phyloP scores from a whole-genome alignment of 2,797 vertebrate genomes.

The Eleutherodactylus coqui region DNA sequence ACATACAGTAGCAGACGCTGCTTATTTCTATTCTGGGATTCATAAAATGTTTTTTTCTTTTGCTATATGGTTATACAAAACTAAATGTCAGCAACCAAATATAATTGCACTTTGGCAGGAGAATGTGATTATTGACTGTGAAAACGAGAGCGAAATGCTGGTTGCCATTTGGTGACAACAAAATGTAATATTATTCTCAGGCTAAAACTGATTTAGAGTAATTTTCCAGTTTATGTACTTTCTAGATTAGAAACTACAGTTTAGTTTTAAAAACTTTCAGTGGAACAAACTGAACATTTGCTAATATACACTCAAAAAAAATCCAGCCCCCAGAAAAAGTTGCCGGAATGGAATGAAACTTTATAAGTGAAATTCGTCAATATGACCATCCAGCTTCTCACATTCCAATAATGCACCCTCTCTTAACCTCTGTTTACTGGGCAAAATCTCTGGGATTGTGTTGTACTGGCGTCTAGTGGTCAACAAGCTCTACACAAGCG shows the following conservation, averaged over 20 bases:
- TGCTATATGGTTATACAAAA: slow-evolving; percentile 39
- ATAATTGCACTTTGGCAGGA: slow-evolving; percentile 36
- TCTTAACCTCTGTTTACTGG: no score
- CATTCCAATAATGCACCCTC: no score
- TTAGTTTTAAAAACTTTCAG: no score
- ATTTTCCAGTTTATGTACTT: background rate
- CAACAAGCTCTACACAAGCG: no score
- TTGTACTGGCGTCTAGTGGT: no score
- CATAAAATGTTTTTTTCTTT: slow-evolving; percentile 48
- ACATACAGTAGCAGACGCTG: slow-evolving; percentile 17
- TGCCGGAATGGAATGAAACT: no score
- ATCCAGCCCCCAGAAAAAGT: no score
- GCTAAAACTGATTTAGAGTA: background rate
- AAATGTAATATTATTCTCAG: slow-evolving; percentile 1
- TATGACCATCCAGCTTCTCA: no score
- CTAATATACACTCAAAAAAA: no score
- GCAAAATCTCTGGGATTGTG: no score
- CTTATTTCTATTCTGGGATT: slow-evolving; percentile 37
- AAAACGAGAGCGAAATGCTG: background rate
- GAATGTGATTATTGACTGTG: slow-evolving; percentile 17
- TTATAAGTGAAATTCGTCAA: no score
- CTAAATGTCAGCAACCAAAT: slow-evolving; percentile 46
- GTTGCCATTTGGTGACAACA: slow-evolving; percentile 28
- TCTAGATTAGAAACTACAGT: no score
- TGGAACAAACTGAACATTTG: background rate